These are phyloP conservation scores for Ditylenchus weischeri DNA, from an alignment of 2,888 invertebrate species.

Conservation along the genomic window DNA sequence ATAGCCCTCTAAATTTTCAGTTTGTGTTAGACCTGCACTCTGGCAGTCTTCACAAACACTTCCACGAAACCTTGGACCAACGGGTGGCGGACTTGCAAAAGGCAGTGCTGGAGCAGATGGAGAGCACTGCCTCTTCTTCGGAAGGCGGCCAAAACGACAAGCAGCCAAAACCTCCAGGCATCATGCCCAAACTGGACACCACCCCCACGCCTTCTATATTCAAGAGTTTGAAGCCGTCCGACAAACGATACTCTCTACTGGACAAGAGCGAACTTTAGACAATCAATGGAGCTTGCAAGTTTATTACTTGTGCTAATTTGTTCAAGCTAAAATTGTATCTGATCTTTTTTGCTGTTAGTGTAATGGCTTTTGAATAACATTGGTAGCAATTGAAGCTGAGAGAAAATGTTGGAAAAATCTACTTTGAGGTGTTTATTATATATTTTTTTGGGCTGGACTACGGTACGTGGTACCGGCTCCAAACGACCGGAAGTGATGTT, in stretches of 20 bases:
- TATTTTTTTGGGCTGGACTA: no score
- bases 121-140: slow-evolving; percentile 16
- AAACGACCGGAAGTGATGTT: no score
- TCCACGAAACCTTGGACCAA: slow-evolving; percentile 90
- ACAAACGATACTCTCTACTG: slow-evolving; percentile 14
- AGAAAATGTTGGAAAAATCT: no score
- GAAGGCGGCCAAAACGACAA: slow-evolving; percentile 12
- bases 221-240: slow-evolving; percentile 87
- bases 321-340: neutral
- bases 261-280: slow-evolving; percentile 7
- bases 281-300: no score
- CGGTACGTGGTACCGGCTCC: no score
- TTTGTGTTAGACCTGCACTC: slow-evolving; percentile 85
- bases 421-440: no score
- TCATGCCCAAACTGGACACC: slow-evolving; percentile 82
- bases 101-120: slow-evolving; percentile 52
- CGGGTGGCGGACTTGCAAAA: slow-evolving; percentile 45
- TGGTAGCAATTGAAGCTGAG: no score
- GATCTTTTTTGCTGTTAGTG: neutral
- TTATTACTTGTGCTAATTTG: neutral
- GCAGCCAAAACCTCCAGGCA: slow-evolving; percentile 59
- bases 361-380: no score
- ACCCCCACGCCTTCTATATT: slow-evolving; percentile 68
- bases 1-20: slow-evolving; percentile 60
- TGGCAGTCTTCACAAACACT: slow-evolving; percentile 90